Evolutionary conservation across 2,888 invertebrate genomes (phyloP), one percentile per base, ranked within the genome.

Genomic region (Xestoiulus laeticollis): DNA sequence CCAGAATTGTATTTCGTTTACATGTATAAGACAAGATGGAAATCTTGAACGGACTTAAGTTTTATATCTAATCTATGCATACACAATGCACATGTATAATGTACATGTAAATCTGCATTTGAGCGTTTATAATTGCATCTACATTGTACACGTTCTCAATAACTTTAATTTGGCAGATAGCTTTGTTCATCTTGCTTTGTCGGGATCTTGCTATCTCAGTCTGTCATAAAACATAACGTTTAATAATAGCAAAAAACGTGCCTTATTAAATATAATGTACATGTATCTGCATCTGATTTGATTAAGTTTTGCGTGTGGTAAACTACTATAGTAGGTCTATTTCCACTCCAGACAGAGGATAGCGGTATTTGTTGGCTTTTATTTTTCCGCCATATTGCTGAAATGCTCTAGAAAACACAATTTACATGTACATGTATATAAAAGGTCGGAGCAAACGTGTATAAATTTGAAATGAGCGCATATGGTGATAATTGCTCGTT

Each of bases 331-430:
- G 6, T 38, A 26, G 68, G 68, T 22, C 68, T 68, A 26, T 68
- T 44, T 44, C 22, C 19, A 59, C 8, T 59, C n/a, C n/a, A n/a
- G n/a, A 22, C 59, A 59, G 19, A 68, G 26, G 22, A 6, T 48
- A 48, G 22, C 12, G 12, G 68, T 68, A 12, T 26, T 22, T 22
- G 68, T 5, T 26, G 8, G 22, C 22, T 6, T 68, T 68, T 68
- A 22, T 68, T 68, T 68, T 68, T 68, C 68, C 26, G 68, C 68
- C 68, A 68, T 26, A 3, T 26, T 26, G 22, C 22, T n/a, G 68
- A 68, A 68, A 68, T 68, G 68, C 68, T 68, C 68, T 22, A 68
- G 68, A 68, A 68, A 68, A 68, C 26, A 26, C 68, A 68, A 68
- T 68, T 68, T 68, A 26, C 68, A 68, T n/a, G n/a, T n/a, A n/a